Evolutionary conservation across 1,140 invertebrate genomes (phyloP).

Genomic region (Plectrocnemia conspersa): DNA sequence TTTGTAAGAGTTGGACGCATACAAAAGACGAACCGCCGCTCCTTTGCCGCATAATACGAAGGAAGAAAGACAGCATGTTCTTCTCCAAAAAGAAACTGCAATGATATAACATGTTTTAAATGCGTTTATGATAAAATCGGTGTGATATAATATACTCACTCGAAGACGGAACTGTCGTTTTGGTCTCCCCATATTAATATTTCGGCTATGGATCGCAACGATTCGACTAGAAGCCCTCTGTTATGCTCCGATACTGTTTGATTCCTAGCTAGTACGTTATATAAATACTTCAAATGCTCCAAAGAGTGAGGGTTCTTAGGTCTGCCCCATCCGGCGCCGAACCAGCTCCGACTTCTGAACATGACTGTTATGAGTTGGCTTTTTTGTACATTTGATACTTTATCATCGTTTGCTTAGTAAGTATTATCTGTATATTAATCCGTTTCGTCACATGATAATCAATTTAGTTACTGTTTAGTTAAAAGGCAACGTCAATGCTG

Average conservation of each 20-base stretch:
- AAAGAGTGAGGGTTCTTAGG: conserved; percentile 95
- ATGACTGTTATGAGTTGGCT: too few relatives aligned
- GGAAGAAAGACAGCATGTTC: conserved; percentile 98
- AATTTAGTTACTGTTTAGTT: too few relatives aligned
- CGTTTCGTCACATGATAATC: too few relatives aligned
- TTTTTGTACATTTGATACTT: too few relatives aligned
- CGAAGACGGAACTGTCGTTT: conserved; percentile 98
- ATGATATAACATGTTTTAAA: conserved; percentile 39
- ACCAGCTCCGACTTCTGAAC: conserved; percentile 85
- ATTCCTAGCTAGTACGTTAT: conserved; percentile 93
- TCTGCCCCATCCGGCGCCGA: conserved; percentile 79
- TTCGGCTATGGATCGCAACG: conserved; percentile 93
- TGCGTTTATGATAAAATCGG: not conserved
- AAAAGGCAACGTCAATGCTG: too few relatives aligned
- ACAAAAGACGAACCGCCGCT: conserved; percentile 89
- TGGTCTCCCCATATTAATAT: conserved; percentile 99
- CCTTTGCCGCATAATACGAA: conserved; percentile 96
- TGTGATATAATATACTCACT: conserved; percentile 65
- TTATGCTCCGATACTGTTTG: conserved; percentile 95
- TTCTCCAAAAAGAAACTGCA: conserved; percentile 97
- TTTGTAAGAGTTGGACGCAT: conserved; percentile 96
- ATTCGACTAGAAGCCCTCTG: conserved; percentile 92
- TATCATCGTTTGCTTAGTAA: too few relatives aligned
- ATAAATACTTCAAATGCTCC: conserved; percentile 94
- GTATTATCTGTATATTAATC: too few relatives aligned